Conservation (phyloP, 2,797 vertebrate species). For the Danio jaintianensis region DNA sequence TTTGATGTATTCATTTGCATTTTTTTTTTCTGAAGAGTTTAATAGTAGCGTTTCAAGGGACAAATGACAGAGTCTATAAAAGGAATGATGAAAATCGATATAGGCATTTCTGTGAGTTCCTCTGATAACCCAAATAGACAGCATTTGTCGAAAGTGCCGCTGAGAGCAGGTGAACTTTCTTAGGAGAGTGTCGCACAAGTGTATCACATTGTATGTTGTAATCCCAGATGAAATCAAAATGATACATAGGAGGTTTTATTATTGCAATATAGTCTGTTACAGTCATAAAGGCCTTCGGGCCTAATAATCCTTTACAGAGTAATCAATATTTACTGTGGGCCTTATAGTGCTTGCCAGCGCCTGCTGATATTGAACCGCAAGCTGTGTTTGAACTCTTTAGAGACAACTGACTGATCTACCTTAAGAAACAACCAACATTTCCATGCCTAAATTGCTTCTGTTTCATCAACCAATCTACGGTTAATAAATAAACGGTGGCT, state of each 20-base stretch:
- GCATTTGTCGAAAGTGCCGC: conserved; percentile 39
- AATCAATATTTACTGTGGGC: conserved; percentile 66
- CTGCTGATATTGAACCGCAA: conserved; percentile 56
- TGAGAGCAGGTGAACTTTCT: conserved; percentile 33
- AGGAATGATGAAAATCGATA: conserved; percentile 34
- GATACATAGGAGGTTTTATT: conserved; percentile 66
- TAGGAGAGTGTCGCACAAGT: conserved; percentile 36
- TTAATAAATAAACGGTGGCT: conserved; percentile 23
- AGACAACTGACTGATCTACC: conserved; percentile 50
- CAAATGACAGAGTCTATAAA: conserved; percentile 20
- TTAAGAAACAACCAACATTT: conserved; percentile 50
- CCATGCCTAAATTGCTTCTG: conserved; percentile 25
- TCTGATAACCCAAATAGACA: conserved; percentile 42
- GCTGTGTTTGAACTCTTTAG: conserved; percentile 50
- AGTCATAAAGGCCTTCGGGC: conserved; percentile 64
- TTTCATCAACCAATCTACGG: conserved; percentile 30
- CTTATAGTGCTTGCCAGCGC: conserved; percentile 53
- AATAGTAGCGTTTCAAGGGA: conserved; percentile 35
- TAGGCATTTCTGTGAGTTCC: conserved; percentile 33
- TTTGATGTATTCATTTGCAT: conserved; percentile 16
- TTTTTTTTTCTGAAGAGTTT: not conserved
- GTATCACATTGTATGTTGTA: conserved; percentile 55
- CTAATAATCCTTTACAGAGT: conserved; percentile 67
- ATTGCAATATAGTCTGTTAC: conserved; percentile 67
- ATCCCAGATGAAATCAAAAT: conserved; percentile 62